These are phyloP conservation scores for Drosophila grimshawi DNA, from an alignment of 1,140 invertebrate genomes.

Conservation along the genomic window DNA sequence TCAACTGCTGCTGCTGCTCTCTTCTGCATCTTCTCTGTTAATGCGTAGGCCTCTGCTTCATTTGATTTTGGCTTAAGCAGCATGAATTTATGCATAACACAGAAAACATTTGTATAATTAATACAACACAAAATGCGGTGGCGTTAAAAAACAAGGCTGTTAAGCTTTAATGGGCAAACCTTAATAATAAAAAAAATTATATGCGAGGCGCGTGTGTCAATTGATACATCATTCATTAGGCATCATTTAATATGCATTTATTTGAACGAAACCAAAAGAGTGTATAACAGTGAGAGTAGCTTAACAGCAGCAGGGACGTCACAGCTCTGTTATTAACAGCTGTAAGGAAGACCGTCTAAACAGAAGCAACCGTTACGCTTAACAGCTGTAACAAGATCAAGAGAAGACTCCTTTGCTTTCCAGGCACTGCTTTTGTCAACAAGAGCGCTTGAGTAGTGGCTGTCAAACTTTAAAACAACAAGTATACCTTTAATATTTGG, in stretches of 20 bases:
- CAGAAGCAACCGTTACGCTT: neutral
- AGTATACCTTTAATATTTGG: no score
- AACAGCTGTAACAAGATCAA: neutral
- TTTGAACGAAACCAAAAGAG: neutral
- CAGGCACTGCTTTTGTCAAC: no score
- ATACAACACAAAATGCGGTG: constrained; percentile 43
- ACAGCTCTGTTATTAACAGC: constrained; percentile 9
- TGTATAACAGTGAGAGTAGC: neutral
- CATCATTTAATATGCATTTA: constrained; percentile 1
- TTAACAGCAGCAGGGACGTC: neutral
- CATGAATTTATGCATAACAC: constrained; percentile 65
- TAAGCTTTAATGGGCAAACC: constrained; percentile 23
- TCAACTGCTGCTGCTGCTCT: neutral
- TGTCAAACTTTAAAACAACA: neutral
- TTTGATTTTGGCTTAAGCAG: constrained; percentile 26
- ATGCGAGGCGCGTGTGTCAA: constrained; percentile 29
- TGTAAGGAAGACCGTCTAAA: neutral
- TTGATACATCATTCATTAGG: constrained; percentile 4
- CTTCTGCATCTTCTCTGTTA: constrained; percentile 4
- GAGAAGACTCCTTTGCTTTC: no score
- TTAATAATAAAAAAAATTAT: constrained; percentile 23
- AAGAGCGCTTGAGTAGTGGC: neutral
- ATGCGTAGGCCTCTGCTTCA: constrained; percentile 53
- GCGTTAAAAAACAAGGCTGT: constrained; percentile 55
- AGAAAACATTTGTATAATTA: constrained; percentile 18